These are phyloP conservation scores for Sylvicapra grimmia DNA, from an alignment of 2,113 vertebrate genomes.

Conservation along the genomic window DNA sequence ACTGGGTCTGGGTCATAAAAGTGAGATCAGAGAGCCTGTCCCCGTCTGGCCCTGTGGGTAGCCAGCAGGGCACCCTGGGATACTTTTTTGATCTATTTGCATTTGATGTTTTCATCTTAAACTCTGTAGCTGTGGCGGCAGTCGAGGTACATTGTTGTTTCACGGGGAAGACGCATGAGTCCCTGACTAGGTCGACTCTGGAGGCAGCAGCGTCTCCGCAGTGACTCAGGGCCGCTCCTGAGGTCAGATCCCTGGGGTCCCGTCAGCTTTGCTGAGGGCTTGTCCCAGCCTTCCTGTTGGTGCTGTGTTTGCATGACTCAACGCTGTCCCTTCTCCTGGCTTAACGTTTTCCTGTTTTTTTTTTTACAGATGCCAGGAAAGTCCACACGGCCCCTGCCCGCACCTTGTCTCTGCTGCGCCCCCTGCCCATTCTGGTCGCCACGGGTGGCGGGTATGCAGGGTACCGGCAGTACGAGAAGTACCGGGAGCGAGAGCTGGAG, in stretches of 20 bases:
- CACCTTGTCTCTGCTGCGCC: constrained; percentile 77
- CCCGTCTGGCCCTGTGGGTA: background rate
- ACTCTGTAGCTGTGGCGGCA: background rate
- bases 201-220: background rate
- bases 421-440: constrained; percentile 81
- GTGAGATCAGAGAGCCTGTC: background rate
- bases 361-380: constrained; percentile 77
- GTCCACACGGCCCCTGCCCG: constrained; percentile 77
- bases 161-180: background rate
- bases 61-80: background rate
- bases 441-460: constrained; percentile 84
- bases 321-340: background rate
- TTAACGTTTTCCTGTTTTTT: constrained; percentile 30
- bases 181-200: background rate
- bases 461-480: constrained; percentile 85
- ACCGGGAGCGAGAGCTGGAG: constrained; percentile 79
- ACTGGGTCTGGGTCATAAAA: background rate
- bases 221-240: background rate
- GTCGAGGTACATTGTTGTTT: background rate
- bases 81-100: background rate
- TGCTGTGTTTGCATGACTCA: background rate
- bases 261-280: background rate
- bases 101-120: background rate
- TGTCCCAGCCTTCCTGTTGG: background rate
- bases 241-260: background rate